These are phyloP conservation scores for Spilogale gracilis DNA, from an alignment of 2,113 vertebrate genomes.

Conservation along the genomic window DNA sequence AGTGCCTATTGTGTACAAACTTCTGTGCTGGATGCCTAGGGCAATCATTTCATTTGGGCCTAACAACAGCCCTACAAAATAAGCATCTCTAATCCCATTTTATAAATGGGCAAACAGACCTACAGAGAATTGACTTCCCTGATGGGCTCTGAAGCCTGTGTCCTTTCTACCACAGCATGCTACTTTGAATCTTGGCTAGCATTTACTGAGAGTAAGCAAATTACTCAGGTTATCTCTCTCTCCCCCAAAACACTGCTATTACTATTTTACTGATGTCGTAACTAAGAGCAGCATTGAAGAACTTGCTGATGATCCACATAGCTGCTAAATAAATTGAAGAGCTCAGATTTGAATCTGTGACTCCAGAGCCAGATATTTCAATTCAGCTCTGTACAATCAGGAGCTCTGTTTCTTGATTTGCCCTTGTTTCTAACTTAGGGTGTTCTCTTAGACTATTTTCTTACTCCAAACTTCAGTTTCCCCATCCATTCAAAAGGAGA, in stretches of 20 bases:
- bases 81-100: background rate
- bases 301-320: background rate
- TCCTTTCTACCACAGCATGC: background rate
- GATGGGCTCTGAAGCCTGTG: background rate
- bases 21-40: background rate
- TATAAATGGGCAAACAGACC: background rate
- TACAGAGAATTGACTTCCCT: background rate
- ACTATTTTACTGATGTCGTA: background rate
- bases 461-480: background rate
- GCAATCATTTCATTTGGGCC: background rate
- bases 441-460: background rate
- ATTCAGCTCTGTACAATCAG: background rate
- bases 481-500: background rate
- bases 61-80: background rate
- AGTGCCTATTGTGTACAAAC: background rate
- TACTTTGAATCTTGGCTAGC: background rate
- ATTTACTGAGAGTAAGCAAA: background rate
- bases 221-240: background rate
- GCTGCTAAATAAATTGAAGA: background rate
- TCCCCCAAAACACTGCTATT: background rate
- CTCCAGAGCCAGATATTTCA: background rate
- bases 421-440: conserved; percentile 75
- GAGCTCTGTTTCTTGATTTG: conserved; percentile 50
- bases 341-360: background rate
- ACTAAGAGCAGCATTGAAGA: background rate